Evolutionary conservation across 2,113 vertebrate genomes (phyloP).

Genomic region (Alosa alosa): DNA sequence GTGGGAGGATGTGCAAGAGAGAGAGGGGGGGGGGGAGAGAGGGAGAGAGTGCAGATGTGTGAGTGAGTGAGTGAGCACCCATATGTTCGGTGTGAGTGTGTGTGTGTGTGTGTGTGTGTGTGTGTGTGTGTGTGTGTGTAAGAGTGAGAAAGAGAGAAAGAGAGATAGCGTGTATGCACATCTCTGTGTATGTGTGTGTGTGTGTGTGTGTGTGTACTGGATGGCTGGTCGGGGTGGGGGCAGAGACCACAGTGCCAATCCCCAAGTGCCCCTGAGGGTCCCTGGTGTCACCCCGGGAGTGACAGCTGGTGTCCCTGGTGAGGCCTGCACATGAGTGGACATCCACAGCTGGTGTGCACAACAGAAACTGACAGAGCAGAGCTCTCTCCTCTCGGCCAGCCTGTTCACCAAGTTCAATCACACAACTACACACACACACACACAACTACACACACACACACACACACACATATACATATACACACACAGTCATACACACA

Average conservation of each 20-base stretch:
- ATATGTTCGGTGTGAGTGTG: neutral
- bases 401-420: neutral
- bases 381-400: slow-evolving; percentile 16
- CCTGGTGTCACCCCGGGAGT: slow-evolving; percentile 33
- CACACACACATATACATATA: neutral
- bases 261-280: slow-evolving; percentile 34
- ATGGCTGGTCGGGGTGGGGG: slow-evolving; percentile 26
- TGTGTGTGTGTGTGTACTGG: slow-evolving; percentile 18
- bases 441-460: too few relatives aligned
- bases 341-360: slow-evolving; percentile 15
- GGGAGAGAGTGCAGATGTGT: neutral
- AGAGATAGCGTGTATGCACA: neutral
- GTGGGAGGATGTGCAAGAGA: neutral
- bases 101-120: neutral
- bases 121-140: slow-evolving; percentile 3
- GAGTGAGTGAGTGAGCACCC: neutral
- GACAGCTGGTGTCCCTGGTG: slow-evolving; percentile 36
- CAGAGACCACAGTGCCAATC: slow-evolving; percentile 32
- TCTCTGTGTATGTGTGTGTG: slow-evolving; percentile 10
- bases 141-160: slow-evolving; percentile 11
- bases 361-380: slow-evolving; percentile 20
- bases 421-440: neutral
- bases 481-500: neutral
- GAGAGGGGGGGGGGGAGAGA: neutral
- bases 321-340: slow-evolving; percentile 16